A percentile compares a stretch with the other conserved stretches of the same genome.
These are phyloP conservation scores for Drosophila mauritiana DNA, from an alignment of 1,140 invertebrate species.

Conservation along the genomic window DNA sequence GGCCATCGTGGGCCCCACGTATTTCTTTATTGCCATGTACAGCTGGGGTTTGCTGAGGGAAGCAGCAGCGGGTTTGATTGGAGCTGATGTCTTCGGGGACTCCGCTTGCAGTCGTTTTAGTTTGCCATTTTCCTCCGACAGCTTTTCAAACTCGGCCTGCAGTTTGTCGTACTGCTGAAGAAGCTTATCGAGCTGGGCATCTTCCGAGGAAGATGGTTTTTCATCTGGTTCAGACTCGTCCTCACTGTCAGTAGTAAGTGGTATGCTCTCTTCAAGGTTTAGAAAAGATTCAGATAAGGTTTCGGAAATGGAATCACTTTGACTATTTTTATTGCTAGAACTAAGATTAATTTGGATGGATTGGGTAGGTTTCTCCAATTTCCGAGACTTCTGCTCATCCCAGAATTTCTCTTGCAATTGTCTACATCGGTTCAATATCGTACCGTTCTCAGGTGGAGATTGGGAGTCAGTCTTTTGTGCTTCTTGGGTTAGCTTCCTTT, in stretches of 20 bases:
- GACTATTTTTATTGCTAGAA: background rate
- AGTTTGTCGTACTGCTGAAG: conserved; percentile 28
- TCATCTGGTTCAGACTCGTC: background rate
- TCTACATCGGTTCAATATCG: background rate
- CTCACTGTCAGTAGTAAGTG: background rate
- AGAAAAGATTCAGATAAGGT: background rate
- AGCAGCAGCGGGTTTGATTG: background rate
- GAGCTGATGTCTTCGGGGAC: background rate
- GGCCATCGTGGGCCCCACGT: conserved; percentile 69
- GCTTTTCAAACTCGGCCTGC: conserved; percentile 13
- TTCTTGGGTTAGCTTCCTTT: background rate
- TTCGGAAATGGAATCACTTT: background rate
- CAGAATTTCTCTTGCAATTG: background rate
- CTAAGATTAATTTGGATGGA: background rate
- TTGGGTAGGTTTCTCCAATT: background rate
- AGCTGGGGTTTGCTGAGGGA: conserved; percentile 64
- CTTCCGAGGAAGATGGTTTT: background rate
- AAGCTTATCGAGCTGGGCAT: background rate
- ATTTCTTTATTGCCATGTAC: conserved; percentile 76
- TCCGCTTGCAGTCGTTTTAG: conserved; percentile 24
- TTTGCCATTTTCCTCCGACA: conserved; percentile 20
- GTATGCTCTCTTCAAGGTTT: background rate
- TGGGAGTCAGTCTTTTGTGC: background rate
- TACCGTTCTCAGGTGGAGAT: background rate
- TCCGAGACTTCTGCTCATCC: background rate